Base-by-base conservation (phyloP, 2,888 invertebrate species). In the Onthophagus sagittarius region DNA sequence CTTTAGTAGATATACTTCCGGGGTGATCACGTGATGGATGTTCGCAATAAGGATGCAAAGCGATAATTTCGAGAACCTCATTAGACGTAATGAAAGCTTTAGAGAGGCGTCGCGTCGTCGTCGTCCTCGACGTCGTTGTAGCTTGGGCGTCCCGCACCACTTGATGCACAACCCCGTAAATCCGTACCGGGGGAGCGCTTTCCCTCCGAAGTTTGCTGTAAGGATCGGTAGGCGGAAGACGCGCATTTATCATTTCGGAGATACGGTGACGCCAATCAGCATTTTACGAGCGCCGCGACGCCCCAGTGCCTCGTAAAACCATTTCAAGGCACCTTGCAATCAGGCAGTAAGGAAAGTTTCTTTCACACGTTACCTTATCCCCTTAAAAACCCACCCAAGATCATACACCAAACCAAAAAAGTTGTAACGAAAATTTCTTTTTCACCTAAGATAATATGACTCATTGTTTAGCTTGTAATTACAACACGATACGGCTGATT, bases 231-330 rank as follows among this genome's bases (percentile, higher is more conserved):
- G 70, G 70, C 70, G 70, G 70, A 70, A 74, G 71, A 72, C 67
- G 69, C 63, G 70, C 76, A 77, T 79, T 82, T 82, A 81, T 82
- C 82, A 82, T 82, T 79, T 78, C 79, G 70, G 77, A 78, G 80
- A 80, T 78, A 79, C 78, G 77, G 80, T 80, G 82, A 82, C 83
- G 80, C 82, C 83, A 83, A 83, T 83, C 83, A 83, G 81, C 83
- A 81, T 83, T 83, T 83, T 83, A 83, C 83, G 83, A 82, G 80
- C 80, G 77, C 76, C 82, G 82, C 82, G 79, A 80, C 82, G 81
- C 83, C 79, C 83, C 74, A 77, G 83, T 82, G 83, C 79, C 79
- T 81, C 80, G 80, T 83, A 83, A 83, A 83, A 80, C 83, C 82
- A 83, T 83, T 83, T 79, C 79, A 64, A 9, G 15, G 64, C 13